Conservation (phyloP, 92 coral and sea anemone genomes). For the Epizoanthus stellaris region DNA sequence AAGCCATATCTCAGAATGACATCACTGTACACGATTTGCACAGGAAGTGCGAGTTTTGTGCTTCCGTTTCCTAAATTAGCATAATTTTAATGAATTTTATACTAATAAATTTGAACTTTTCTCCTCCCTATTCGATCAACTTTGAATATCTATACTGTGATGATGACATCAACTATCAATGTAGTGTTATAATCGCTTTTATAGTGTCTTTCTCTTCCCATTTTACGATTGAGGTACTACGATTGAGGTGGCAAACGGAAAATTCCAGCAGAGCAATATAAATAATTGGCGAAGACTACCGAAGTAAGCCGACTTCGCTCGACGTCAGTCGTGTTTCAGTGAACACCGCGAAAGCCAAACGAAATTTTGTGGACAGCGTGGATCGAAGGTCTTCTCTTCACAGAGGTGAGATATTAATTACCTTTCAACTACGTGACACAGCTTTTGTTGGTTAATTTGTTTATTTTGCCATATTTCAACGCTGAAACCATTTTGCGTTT, state of each 20-base stretch:
- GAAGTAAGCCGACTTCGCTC: constrained; percentile 16
- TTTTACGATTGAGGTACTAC: background rate
- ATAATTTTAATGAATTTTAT: constrained; percentile 19
- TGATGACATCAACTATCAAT: constrained; percentile 8
- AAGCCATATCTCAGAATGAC: background rate
- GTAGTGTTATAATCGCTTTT: background rate
- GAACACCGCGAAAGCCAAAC: constrained; percentile 6
- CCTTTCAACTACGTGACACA: constrained; percentile 20
- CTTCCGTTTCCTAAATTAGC: constrained; percentile 17
- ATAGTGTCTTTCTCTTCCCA: background rate
- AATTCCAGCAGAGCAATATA: constrained; percentile 11
- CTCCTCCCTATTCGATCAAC: background rate
- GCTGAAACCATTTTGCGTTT: constrained; percentile 23
- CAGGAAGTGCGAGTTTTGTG: constrained; percentile 4
- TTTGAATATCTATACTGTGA: background rate
- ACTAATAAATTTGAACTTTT: constrained; percentile 13
- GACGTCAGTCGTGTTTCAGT: background rate
- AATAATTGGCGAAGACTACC: constrained; percentile 1
- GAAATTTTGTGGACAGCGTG: background rate
- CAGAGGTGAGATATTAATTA: constrained; percentile 30
- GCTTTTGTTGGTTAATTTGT: constrained; percentile 33
- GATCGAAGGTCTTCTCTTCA: background rate
- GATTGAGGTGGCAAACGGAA: background rate
- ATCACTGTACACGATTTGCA: background rate
- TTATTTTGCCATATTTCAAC: constrained; percentile 34